phyloP scores from a whole-genome alignment of 2,797 vertebrate species.

The Sebastolobus altivelis region DNA sequence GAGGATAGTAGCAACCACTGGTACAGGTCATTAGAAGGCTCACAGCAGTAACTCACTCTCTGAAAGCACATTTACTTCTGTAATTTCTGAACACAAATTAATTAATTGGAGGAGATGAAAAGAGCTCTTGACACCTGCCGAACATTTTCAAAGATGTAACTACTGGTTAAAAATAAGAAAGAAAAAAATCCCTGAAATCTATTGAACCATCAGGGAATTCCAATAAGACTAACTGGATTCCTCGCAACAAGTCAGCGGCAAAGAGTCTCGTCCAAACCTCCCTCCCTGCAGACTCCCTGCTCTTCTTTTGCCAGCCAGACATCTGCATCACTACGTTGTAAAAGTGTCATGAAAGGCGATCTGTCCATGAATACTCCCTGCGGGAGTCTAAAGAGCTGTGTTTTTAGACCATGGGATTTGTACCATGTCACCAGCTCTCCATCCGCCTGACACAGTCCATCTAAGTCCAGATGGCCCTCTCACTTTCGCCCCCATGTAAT shows the following conservation, averaged over 20 bases:
- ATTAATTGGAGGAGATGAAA: not conserved
- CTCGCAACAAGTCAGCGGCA: constrained; percentile 18
- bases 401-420: constrained; percentile 63
- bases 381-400: constrained; percentile 45
- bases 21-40: not conserved
- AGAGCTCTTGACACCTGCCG: not conserved
- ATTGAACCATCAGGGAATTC: constrained; percentile 14
- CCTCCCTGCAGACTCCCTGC: constrained; percentile 7
- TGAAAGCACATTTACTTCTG: not conserved
- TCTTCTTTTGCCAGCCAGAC: constrained; percentile 38
- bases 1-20: not conserved
- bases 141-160: constrained; percentile 37
- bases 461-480: constrained; percentile 19
- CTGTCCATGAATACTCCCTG: constrained; percentile 45
- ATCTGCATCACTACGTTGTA: constrained; percentile 51
- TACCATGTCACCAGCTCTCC: constrained; percentile 48
- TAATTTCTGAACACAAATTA: not conserved
- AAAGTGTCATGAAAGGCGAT: constrained; percentile 64
- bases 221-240: constrained; percentile 27
- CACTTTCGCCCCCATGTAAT: constrained; percentile 7
- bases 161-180: not conserved
- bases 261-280: not conserved
- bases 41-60: not conserved
- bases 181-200: constrained; percentile 5
- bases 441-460: constrained; percentile 13